Evolutionary conservation across 64 coral and sea anemone genomes (phyloP).

Genomic region (Acropora yongei): DNA sequence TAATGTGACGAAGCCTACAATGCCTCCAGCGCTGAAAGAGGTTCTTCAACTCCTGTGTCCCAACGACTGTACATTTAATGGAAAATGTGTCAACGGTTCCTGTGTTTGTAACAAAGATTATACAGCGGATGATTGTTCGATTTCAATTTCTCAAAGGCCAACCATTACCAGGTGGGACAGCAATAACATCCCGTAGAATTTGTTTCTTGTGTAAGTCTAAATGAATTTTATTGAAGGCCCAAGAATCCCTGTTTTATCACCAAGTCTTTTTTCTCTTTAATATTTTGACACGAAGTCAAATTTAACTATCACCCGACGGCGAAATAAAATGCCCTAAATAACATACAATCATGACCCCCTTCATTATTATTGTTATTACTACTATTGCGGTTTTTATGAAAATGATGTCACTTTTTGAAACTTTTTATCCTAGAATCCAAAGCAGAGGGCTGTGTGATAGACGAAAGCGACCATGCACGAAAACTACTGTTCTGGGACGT

Average conservation of each 20-base stretch:
- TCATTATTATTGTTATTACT: no score
- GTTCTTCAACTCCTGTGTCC: slow-evolving; percentile 2
- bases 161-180: slow-evolving; percentile 9
- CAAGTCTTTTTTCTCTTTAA: no score
- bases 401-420: no score
- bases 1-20: background rate
- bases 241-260: background rate
- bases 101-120: slow-evolving; percentile 60
- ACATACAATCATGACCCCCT: no score
- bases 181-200: no score
- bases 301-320: no score
- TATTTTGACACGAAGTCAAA: no score
- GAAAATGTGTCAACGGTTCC: slow-evolving; percentile 57
- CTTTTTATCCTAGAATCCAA: background rate
- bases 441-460: slow-evolving; percentile 29
- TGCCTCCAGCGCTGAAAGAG: background rate
- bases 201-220: no score
- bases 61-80: slow-evolving; percentile 42
- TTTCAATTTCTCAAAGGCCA: slow-evolving; percentile 10
- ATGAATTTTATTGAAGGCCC: background rate
- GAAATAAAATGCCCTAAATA: no score
- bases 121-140: slow-evolving; percentile 57
- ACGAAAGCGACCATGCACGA: slow-evolving; percentile 44
- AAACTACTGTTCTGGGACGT: background rate
- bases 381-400: no score